phyloP scores from a whole-genome alignment of 2,888 invertebrate genomes.

The Quadroppia sp. region DNA sequence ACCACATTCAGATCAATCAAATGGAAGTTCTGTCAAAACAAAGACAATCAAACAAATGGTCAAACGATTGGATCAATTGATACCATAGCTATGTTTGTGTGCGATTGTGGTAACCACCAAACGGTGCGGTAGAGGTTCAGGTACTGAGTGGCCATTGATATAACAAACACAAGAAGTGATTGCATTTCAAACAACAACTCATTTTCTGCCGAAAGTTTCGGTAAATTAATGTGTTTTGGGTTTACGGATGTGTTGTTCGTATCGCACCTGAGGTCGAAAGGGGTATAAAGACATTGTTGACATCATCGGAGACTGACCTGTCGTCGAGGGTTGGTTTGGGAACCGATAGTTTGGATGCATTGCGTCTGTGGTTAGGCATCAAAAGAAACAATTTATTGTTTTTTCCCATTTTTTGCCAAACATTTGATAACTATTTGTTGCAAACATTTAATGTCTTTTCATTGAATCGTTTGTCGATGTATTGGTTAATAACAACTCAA shows the following conservation, averaged over 20 bases:
- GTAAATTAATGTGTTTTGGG: slow-evolving; percentile 48
- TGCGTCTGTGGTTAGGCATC: slow-evolving; percentile 40
- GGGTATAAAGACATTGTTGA: not conserved
- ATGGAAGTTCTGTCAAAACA: slow-evolving; percentile 78
- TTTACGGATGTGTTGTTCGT: slow-evolving; percentile 22
- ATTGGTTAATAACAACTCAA: not conserved
- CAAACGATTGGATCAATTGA: slow-evolving; percentile 26
- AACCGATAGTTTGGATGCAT: slow-evolving; percentile 39
- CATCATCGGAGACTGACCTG: not conserved
- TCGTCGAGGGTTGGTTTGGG: slow-evolving; percentile 30
- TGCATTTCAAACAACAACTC: slow-evolving; percentile 79
- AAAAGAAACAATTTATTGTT: slow-evolving; percentile 40
- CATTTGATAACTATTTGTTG: not conserved
- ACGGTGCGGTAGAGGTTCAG: slow-evolving; percentile 90
- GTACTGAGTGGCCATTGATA: slow-evolving; percentile 78
- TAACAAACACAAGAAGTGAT: slow-evolving; percentile 72
- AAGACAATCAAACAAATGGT: slow-evolving; percentile 43
- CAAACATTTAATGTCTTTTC: not conserved
- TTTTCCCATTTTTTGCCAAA: slow-evolving; percentile 39
- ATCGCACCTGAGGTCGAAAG: not conserved
- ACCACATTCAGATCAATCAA: slow-evolving; percentile 84
- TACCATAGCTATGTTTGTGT: slow-evolving; percentile 77
- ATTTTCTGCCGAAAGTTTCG: slow-evolving; percentile 63
- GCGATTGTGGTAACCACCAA: slow-evolving; percentile 95
- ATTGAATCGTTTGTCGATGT: not conserved